Evolutionary conservation across 2,888 invertebrate species (phyloP), one percentile per base, ranked within the genome.

Genomic region (Carcina quercana): DNA sequence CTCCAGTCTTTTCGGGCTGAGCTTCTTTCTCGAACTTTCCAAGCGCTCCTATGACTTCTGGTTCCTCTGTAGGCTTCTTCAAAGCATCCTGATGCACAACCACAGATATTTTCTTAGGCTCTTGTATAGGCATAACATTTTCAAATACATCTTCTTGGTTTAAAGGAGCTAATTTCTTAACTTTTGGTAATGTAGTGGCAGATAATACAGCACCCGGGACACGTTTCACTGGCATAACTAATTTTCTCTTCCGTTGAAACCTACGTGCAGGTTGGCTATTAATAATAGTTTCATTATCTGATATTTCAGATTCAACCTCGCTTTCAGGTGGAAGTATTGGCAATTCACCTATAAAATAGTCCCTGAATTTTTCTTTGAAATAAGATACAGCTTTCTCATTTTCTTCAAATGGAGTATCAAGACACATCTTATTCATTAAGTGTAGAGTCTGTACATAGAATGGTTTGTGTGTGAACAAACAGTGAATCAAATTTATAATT

Each of bases 381-480:
- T 57, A 67, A 4, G 45, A 30, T 5, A 65, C 11, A 8, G 72
- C 62, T 42, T 66, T 60, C 14, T 53, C 42, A 41, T 84, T 82
- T 25, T 85, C 60, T 45, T 73, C 86, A 74, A 97, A 97, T 1
- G 97, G 97, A 25, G 91, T 88, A 11, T 93, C 91, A 28, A 97
- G 71, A 64, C 92, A 93, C 95, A 97, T 95, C 73, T 92, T 93
- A 64, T 97, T 97, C 97, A 97, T 97, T 31, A 97, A 85, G 76
- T 97, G 97, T 27, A 97, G 60, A 6, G 92, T 89, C 86, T 93
- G 90, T 1, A 87, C 89, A 60, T 97, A 97, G 66, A 97, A 93
- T 50, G 90, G 89, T 32, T 92, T 91, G 47, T 94, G 89, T 10
- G 87, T 86, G 33, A 91, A 86, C 34, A 97, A 70, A 14, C 91